Percentiles rank a stretch among this genome's conserved stretches.
These are phyloP conservation scores for Sitta carolinensis DNA, from an alignment of 2,797 vertebrate genomes.

Conservation along the genomic window DNA sequence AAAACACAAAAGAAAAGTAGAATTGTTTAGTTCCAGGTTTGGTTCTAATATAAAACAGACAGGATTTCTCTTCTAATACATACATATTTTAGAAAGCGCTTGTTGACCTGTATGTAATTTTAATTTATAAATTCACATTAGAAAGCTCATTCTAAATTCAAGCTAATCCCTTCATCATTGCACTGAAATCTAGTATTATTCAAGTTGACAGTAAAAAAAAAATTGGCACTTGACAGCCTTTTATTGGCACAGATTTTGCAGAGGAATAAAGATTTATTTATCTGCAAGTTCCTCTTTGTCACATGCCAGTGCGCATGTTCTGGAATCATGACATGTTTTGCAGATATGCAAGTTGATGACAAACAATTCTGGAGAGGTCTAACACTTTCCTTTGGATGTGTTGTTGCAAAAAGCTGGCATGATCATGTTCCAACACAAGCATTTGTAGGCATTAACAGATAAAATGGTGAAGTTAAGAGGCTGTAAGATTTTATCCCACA, in stretches of 20 bases:
- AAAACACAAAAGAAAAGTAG: constrained; percentile 39
- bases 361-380: constrained; percentile 66
- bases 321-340: constrained; percentile 52
- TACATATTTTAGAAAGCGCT: not conserved
- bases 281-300: constrained; percentile 43
- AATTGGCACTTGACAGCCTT: constrained; percentile 2
- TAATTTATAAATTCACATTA: not conserved
- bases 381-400: constrained; percentile 50
- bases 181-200: constrained; percentile 3
- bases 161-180: not conserved
- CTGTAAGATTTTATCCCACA: constrained; percentile 15
- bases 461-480: constrained; percentile 31
- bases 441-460: constrained; percentile 50
- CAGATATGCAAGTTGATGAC: constrained; percentile 54
- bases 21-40: not conserved
- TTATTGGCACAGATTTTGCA: constrained; percentile 14
- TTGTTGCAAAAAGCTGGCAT: constrained; percentile 49
- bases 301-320: constrained; percentile 44
- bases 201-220: constrained; percentile 12
- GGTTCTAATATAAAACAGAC: not conserved
- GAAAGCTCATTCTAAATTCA: not conserved
- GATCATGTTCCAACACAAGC: constrained; percentile 31
- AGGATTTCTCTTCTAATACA: not conserved
- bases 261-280: constrained; percentile 52
- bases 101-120: not conserved